Evolutionary conservation across 2,888 invertebrate genomes (phyloP).

Genomic region (Sthenelais limicola): DNA sequence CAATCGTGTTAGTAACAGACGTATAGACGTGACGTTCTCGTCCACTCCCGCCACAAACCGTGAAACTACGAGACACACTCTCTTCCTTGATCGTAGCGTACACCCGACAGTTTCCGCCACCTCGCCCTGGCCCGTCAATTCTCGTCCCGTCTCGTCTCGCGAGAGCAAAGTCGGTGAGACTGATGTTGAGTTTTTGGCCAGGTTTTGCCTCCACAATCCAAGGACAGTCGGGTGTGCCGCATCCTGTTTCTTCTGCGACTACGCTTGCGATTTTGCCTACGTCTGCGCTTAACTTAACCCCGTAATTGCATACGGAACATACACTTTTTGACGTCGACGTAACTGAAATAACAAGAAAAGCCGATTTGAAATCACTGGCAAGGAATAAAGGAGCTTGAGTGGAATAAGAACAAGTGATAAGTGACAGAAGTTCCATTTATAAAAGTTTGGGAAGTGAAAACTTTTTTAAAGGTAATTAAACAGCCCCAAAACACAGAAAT

Average conservation of each 20-base stretch:
- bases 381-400: no score
- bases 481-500: no score
- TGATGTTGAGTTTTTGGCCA: slow-evolving; percentile 35
- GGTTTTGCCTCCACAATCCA: slow-evolving; percentile 34
- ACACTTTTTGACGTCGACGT: slow-evolving; percentile 8
- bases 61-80: slow-evolving; percentile 23
- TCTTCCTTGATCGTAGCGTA: slow-evolving; percentile 40
- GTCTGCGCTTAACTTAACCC: slow-evolving; percentile 22
- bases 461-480: no score
- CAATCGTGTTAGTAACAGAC: slow-evolving; percentile 35
- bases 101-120: slow-evolving; percentile 21
- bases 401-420: no score
- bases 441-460: no score
- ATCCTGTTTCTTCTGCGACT: slow-evolving; percentile 30
- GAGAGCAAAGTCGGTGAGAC: slow-evolving; percentile 33
- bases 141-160: not conserved
- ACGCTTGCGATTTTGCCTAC: slow-evolving; percentile 25
- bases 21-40: slow-evolving; percentile 33
- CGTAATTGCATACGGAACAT: slow-evolving; percentile 39
- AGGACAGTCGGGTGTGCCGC: slow-evolving; percentile 37
- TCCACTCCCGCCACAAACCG: slow-evolving; percentile 33
- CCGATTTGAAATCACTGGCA: no score
- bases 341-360: no score
- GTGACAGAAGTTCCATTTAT: no score
- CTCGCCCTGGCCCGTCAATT: not conserved